phyloP scores from a whole-genome alignment of 2,797 vertebrate genomes.

The Prunella strophiata region DNA sequence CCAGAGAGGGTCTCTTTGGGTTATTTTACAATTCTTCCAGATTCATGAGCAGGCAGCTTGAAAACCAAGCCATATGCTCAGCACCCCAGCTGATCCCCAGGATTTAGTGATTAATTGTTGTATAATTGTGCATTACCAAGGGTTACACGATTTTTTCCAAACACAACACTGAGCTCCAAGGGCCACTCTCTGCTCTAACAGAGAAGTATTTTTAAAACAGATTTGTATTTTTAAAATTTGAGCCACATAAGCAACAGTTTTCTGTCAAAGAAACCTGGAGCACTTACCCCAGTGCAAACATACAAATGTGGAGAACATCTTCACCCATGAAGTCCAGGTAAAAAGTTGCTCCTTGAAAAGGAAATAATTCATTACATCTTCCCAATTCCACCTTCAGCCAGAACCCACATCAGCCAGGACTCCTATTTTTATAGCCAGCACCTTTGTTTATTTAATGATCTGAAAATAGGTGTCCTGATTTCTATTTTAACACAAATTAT shows the following conservation, averaged over 20 bases:
- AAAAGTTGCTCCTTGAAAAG: constrained; percentile 87
- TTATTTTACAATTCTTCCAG: background rate
- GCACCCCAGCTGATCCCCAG: background rate
- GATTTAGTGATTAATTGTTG: background rate
- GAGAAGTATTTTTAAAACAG: background rate
- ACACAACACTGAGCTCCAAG: background rate
- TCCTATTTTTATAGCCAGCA: background rate
- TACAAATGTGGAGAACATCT: constrained; percentile 89
- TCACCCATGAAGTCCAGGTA: constrained; percentile 91
- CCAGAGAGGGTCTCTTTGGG: background rate
- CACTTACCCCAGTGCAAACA: constrained; percentile 94
- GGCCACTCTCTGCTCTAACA: background rate
- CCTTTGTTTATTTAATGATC: background rate
- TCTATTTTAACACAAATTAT: background rate
- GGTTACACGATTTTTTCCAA: background rate
- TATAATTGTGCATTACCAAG: background rate
- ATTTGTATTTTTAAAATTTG: background rate
- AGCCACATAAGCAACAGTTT: background rate
- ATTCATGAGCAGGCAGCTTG: background rate
- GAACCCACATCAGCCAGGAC: background rate
- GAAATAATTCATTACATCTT: background rate
- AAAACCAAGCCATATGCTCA: background rate
- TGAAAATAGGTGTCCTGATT: background rate
- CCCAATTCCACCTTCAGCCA: background rate
- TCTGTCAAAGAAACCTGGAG: background rate